phyloP scores from a whole-genome alignment of 2,113 vertebrate species.

The Lota lota region DNA sequence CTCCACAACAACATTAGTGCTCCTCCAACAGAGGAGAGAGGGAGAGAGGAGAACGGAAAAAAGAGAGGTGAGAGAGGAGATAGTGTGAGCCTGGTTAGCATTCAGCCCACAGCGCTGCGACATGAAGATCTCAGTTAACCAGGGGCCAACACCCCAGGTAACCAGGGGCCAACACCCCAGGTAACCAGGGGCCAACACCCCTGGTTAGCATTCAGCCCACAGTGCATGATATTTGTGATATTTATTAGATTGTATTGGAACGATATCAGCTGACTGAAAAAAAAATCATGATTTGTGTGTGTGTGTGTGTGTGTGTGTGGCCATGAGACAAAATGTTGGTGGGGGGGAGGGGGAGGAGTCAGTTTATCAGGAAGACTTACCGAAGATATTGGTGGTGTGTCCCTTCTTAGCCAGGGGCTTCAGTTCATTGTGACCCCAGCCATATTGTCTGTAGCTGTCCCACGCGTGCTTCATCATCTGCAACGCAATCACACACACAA shows the following conservation, averaged over 20 bases:
- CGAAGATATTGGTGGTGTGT: slow-evolving; percentile 98
- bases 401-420: slow-evolving; percentile 98
- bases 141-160: background rate
- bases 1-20: slow-evolving; percentile 31
- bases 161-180: background rate
- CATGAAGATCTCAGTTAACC: background rate
- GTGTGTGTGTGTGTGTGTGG: slow-evolving; percentile 27
- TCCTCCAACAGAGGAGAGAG: slow-evolving; percentile 11
- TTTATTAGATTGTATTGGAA: background rate
- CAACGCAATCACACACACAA: slow-evolving; percentile 4
- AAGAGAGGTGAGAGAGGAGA: background rate
- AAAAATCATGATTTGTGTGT: slow-evolving; percentile 1
- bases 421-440: slow-evolving; percentile 98
- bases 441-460: slow-evolving; percentile 94
- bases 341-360: background rate
- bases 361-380: slow-evolving; percentile 71
- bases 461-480: slow-evolving; percentile 99
- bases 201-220: slow-evolving; percentile 38
- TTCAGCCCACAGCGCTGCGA: slow-evolving; percentile 16
- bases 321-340: background rate
- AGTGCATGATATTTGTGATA: too few relatives aligned
- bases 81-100: slow-evolving; percentile 26
- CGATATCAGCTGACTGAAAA: background rate
- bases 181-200: slow-evolving; percentile 4
- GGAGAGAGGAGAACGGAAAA: background rate